Base-by-base conservation (phyloP, 37 sponge, comb jelly and placozoan species). In the Corticium candelabrum region DNA sequence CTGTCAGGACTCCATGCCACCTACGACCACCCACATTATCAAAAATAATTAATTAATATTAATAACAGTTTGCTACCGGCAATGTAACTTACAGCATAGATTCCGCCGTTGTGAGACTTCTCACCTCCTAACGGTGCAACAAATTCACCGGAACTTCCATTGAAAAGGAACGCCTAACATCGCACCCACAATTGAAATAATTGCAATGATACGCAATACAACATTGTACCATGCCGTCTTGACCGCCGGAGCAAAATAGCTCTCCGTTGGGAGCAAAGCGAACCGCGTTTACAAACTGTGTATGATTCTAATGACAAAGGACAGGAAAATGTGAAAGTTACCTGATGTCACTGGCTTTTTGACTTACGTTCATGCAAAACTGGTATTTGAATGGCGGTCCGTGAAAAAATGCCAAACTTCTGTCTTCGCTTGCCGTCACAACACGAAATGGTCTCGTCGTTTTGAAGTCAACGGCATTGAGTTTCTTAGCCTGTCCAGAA, bases 321-420 rank as follows among this genome's bases (percentile, higher is more conserved):
- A n/a, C n/a, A n/a, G n/a, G n/a, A n/a, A 70, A 69, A 2, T 27
- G 80, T 76, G 27, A 76, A 32, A 27, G 4, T 32, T 41, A 37
- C n/a, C 7, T 15, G 21, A 27, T 5, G 27, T n/a, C 56, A 62
- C 79, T 57, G 3, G 3, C 34, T 62, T 78, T 2, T 43, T 57
- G 79, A 67, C 40, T 80, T 77, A 27, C 86, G 39, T 71, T 37
- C 33, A 96, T 72, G 1, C 34, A 35, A 3, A 35, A 40, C 81
- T 90, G 87, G 87, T 69, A 91, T 37, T 81, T 88, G 80, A 94
- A 97, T n/a, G 98, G 98, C 36, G 95, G 95, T 1, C 98, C 98
- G 37, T 89, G 88, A 70, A 74, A 90, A 73, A 82, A 89, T 74
- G 77, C 35, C 0, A 89, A 81, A 4, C 37, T 35, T 34, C 41